Evolutionary conservation across 2,888 invertebrate species (phyloP), one percentile per base, ranked within the genome.

Genomic region (Antheraea yamamai): DNA sequence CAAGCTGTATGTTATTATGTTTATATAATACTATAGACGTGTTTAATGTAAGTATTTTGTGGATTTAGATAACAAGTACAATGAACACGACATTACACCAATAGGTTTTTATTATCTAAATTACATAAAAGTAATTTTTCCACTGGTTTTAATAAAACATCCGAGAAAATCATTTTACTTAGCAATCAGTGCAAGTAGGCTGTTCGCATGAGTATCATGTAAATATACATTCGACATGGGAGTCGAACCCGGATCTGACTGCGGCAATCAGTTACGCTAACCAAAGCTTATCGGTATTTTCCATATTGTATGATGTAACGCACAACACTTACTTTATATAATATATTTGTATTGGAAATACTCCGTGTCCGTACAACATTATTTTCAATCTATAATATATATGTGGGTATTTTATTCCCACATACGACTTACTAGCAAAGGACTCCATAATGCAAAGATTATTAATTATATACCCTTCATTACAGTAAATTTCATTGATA

Each of bases 211-310:
- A 6, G 39, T 39, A 26, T 70, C 70, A 39, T 66, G 64, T 66
- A 66, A 66, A 66, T 39, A 70, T 12, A 70, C 70, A 70, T 70
- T 70, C 70, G 70, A 70, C 70, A 70, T 70, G 70, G 70, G 70
- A 70, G 23, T 70, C 39, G 39, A 70, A 70, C 70, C 70, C 70
- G 70, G 70, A 70, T 70, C 39, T 39, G 20, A 39, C 39, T 70
- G 39, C 20, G 39, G 39, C 70, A 70, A 70, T 70, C 20, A 39
- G 70, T 70, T 70, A 70, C 70, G 39, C 70, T 39, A 39, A 70
- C 70, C 20, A 35, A 66, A 39, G 70, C 39, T 70, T 66, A 30
- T 26, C 64, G 64, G 64, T 66, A 66, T 66, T 66, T 66, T 66
- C 30, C 64, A 66, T 66, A 23, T 23, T 23, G n/a, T 23, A 66